Conservation (phyloP, 2,113 vertebrate species). For the Dipodomys stephensi region DNA sequence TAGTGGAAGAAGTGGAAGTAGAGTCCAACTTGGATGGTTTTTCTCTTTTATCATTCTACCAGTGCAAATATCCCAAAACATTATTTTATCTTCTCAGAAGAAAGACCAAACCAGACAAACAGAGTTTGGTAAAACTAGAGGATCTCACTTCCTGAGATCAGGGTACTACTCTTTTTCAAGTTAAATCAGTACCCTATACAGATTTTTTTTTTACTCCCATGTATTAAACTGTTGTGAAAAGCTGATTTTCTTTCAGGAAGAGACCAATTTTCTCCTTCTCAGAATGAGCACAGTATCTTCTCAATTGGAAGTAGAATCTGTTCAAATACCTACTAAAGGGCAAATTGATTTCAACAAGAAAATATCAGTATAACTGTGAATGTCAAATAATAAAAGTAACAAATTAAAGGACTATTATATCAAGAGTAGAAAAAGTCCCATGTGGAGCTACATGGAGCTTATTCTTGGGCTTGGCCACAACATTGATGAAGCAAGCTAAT, state of each 20-base stretch:
- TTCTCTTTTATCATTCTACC: background rate
- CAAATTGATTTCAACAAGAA: slow-evolving; percentile 57
- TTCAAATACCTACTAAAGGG: slow-evolving; percentile 1
- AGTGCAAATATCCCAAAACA: background rate
- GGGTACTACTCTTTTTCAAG: slow-evolving; percentile 27
- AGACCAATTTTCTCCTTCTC: slow-evolving; percentile 46
- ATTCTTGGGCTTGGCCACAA: background rate
- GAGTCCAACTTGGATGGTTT: background rate
- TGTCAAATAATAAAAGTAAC: slow-evolving; percentile 54
- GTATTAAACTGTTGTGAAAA: slow-evolving; percentile 19
- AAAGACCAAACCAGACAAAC: slow-evolving; percentile 26
- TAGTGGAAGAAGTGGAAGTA: background rate
- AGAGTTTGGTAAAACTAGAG: background rate
- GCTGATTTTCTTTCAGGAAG: slow-evolving; percentile 20
- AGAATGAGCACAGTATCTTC: slow-evolving; percentile 38
- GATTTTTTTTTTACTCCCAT: slow-evolving; percentile 6
- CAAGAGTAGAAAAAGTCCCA: background rate
- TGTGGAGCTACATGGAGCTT: background rate
- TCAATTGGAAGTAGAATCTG: slow-evolving; percentile 51
- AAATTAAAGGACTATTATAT: slow-evolving; percentile 23
- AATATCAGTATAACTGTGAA: slow-evolving; percentile 20
- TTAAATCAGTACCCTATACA: background rate
- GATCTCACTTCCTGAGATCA: background rate
- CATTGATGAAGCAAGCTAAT: background rate
- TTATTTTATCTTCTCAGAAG: background rate